Evolutionary conservation across 2,113 vertebrate species (phyloP), one percentile per base, ranked within the genome.

Genomic region (Istiophorus platypterus): DNA sequence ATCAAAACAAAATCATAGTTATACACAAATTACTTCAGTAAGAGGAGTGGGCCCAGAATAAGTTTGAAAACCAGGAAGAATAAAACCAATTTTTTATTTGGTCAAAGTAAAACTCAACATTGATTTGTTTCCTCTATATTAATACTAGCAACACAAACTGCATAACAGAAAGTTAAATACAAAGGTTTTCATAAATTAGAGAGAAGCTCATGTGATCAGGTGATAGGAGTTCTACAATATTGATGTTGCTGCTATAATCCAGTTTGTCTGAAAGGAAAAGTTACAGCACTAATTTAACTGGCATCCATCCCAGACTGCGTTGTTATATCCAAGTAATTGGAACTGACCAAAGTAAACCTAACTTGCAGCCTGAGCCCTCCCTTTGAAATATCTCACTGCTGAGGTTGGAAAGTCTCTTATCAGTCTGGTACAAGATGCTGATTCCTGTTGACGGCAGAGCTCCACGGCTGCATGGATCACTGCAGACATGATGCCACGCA

Each of bases 181-280:
- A 85, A 89, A 78, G 76, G 45, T 71, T 85, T 84, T 80, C 66
- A 90, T 87, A 90, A 90, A 87, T 90, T 82, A 87, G 80, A 69
- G 27, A 62, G 72, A 81, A 76, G 67, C 70, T 73, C 47, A 41
- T 22, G 87, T 65, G 31, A 58, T 80, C 63, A 69, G 41, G 42
- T 26, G 63, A 81, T 47, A 51, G 45, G 63, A 79, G 42, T 68
- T 82, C 47, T 22, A 77, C 66, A 59, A 54, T 71, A 18, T 39
- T 13, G 7, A 27, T 41, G 75, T 45, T 45, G 62, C 47, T 13
- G 14, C 61, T 42, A 59, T 18, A 70, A 42, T 66, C 29, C 52
- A 39, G 67, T 76, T 70, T 56, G 45, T 64, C 66, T 66, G 56
- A 61, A 56, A 81, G 52, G 34, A 26, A 47, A 57, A n/a, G 15